Conservation (phyloP, 2,797 vertebrate genomes). For the Cirrhinus molitorella region DNA sequence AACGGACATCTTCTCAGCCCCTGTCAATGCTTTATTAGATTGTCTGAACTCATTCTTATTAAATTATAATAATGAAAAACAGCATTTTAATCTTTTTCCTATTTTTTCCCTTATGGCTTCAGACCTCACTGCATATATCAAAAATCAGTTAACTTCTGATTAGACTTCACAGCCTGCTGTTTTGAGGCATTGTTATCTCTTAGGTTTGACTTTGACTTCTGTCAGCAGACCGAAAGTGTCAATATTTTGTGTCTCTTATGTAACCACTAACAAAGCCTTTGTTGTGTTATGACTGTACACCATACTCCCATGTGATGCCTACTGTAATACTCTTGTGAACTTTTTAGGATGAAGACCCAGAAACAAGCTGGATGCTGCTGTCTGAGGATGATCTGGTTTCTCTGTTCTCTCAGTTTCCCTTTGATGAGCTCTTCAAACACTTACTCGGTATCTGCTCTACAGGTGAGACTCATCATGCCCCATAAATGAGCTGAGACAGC, state of each 20-base stretch:
- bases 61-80: not conserved
- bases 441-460: constrained; percentile 90
- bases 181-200: not conserved
- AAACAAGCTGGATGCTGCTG: constrained; percentile 93
- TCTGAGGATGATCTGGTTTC: constrained; percentile 93
- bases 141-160: not conserved
- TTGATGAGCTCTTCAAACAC: constrained; percentile 93
- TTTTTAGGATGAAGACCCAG: constrained; percentile 93
- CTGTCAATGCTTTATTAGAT: not conserved
- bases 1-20: not conserved
- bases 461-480: constrained; percentile 76
- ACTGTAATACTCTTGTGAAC: constrained; percentile 29
- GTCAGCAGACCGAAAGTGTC: not conserved
- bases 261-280: not conserved
- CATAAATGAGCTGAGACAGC: not conserved
- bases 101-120: not conserved
- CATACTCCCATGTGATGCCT: not conserved
- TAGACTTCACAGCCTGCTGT: not conserved
- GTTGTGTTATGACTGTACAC: constrained; percentile 1
- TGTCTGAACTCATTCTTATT: not conserved
- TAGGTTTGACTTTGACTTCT: not conserved
- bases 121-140: not conserved
- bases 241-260: not conserved
- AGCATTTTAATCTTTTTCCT: not conserved
- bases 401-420: constrained; percentile 93